These are phyloP conservation scores for Sceloporus tristichus DNA, from an alignment of 2,113 vertebrate species.

Conservation along the genomic window DNA sequence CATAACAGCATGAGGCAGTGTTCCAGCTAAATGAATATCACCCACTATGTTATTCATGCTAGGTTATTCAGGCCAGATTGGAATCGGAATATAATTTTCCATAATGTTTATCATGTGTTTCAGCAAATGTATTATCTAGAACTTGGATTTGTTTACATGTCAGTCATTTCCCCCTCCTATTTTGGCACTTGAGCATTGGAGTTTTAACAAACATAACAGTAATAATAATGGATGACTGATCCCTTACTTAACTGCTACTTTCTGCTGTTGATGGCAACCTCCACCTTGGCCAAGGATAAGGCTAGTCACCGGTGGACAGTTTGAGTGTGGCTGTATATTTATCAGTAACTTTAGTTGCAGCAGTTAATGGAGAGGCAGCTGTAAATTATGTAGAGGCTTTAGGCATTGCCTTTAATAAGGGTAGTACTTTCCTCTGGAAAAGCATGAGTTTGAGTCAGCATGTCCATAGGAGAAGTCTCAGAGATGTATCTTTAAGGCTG, in stretches of 20 bases:
- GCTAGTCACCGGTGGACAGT: background rate
- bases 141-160: background rate
- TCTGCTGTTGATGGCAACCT: background rate
- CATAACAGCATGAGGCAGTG: too few species aligned
- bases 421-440: background rate
- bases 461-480: background rate
- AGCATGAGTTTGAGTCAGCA: slow-evolving; percentile 7
- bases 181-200: background rate
- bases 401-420: background rate
- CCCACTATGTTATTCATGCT: too few species aligned
- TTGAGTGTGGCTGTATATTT: background rate
- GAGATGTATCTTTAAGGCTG: background rate
- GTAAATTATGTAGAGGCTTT: background rate
- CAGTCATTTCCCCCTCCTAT: background rate
- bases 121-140: too few species aligned
- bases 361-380: background rate
- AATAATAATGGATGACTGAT: background rate
- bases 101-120: too few species aligned
- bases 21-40: too few species aligned
- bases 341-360: background rate
- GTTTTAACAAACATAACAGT: background rate
- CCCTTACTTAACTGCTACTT: background rate
- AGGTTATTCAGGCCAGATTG: too few species aligned
- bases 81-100: too few species aligned
- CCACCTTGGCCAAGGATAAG: background rate